A percentile compares a stretch with the other conserved stretches of the same genome.
phyloP scores from a whole-genome alignment of 92 coral and sea anemone species.

The Porites cylindrica region DNA sequence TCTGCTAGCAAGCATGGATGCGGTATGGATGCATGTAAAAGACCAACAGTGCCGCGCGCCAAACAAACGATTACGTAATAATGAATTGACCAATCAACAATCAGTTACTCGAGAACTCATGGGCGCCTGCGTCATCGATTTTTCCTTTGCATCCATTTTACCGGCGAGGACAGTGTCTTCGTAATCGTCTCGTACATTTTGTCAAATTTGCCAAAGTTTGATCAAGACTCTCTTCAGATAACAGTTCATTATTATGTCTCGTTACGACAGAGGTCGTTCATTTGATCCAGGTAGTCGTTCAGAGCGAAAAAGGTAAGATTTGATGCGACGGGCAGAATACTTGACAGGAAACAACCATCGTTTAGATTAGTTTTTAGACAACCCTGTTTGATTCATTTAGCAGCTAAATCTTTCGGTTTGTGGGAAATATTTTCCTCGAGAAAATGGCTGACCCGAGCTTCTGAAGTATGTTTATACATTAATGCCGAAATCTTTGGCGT shows the following conservation, averaged over 20 bases:
- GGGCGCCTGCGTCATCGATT: conserved; percentile 7
- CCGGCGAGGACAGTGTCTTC: conserved; percentile 4
- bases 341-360: too few species aligned
- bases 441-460: not conserved
- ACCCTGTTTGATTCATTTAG: not conserved
- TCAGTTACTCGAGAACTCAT: conserved; percentile 5
- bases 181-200: not conserved
- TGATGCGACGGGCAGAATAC: not conserved
- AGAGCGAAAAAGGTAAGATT: conserved; percentile 96
- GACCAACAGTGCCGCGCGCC: not conserved
- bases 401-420: not conserved
- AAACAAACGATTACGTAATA: conserved; percentile 4
- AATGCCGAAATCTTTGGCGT: not conserved
- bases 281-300: conserved; percentile 98
- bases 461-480: not conserved
- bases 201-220: not conserved
- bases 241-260: conserved; percentile 77
- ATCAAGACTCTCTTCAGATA: not conserved
- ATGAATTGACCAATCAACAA: conserved; percentile 39
- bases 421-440: not conserved
- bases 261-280: conserved; percentile 94
- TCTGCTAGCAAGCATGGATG: too few species aligned
- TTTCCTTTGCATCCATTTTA: conserved; percentile 1
- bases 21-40: not conserved
- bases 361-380: not conserved